Evolutionary conservation across 2,888 invertebrate genomes (phyloP).

Genomic region (Merodon equestris): DNA sequence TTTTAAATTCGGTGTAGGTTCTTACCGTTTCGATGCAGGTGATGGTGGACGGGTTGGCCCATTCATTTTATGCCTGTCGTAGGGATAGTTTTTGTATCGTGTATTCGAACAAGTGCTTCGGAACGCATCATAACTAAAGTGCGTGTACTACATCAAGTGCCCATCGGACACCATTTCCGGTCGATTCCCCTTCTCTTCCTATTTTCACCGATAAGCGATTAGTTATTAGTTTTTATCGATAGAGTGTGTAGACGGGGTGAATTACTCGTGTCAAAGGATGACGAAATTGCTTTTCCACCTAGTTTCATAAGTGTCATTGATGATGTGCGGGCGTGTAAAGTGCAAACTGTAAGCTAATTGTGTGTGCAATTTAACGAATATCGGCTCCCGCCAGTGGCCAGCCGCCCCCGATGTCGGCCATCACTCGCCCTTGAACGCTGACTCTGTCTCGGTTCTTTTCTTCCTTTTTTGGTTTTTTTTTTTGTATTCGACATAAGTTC

Average conservation of each 20-base stretch:
- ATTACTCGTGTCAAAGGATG: too few relatives aligned
- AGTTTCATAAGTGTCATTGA: too few relatives aligned
- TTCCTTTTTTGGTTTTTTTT: conserved; percentile 46
- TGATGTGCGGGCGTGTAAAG: too few relatives aligned
- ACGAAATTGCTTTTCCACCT: too few relatives aligned
- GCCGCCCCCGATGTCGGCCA: too few relatives aligned
- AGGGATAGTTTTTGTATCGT: conserved; percentile 5
- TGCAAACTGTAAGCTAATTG: too few relatives aligned
- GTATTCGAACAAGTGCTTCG: conserved; percentile 18
- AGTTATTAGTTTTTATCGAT: conserved; percentile 42
- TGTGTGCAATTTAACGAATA: too few relatives aligned
- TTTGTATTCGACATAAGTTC: conserved; percentile 53
- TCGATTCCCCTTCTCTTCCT: conserved; percentile 7
- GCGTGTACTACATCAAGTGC: conserved; percentile 20
- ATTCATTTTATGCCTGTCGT: neutral
- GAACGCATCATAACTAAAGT: conserved; percentile 2
- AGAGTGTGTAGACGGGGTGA: conserved; percentile 1
- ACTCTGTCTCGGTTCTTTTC: conserved; percentile 12
- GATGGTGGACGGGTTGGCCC: too few relatives aligned
- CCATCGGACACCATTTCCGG: too few relatives aligned
- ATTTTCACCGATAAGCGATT: conserved; percentile 25
- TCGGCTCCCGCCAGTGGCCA: too few relatives aligned
- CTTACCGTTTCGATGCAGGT: too few relatives aligned
- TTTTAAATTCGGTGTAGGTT: too few relatives aligned
- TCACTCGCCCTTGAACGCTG: conserved; percentile 36